Conservation (phyloP, 2,888 invertebrate genomes). For the Acanthoscelides obtectus region DNA sequence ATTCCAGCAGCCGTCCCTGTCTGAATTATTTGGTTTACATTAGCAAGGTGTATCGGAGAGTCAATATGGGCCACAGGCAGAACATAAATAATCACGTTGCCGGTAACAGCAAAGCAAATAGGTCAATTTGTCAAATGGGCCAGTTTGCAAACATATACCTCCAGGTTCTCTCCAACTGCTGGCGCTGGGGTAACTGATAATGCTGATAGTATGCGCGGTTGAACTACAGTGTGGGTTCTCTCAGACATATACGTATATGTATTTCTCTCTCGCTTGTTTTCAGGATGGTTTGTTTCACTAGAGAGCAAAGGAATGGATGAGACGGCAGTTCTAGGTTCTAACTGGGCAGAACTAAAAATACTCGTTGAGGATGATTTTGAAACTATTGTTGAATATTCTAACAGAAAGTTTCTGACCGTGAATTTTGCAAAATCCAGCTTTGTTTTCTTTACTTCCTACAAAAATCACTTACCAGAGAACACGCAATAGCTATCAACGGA, state of each 20-base stretch:
- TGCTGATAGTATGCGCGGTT: neutral
- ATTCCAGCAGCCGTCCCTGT: neutral
- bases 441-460: too few species aligned
- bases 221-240: neutral
- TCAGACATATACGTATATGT: neutral
- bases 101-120: neutral
- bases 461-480: too few species aligned
- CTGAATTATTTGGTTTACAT: neutral
- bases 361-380: too few species aligned
- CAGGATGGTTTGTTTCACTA: too few species aligned
- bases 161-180: neutral
- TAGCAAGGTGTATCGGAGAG: neutral
- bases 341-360: too few species aligned
- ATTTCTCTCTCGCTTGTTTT: neutral
- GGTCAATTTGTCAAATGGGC: neutral
- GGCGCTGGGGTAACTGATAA: neutral
- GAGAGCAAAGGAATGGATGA: too few species aligned
- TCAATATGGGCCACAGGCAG: neutral
- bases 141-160: neutral
- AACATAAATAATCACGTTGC: neutral
- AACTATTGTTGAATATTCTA: too few species aligned
- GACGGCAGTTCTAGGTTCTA: too few species aligned
- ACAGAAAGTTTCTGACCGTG: too few species aligned
- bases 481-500: too few species aligned
- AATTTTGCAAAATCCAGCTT: too few species aligned